phyloP scores from a whole-genome alignment of 2,888 invertebrate species.

The Drosophila formosana region DNA sequence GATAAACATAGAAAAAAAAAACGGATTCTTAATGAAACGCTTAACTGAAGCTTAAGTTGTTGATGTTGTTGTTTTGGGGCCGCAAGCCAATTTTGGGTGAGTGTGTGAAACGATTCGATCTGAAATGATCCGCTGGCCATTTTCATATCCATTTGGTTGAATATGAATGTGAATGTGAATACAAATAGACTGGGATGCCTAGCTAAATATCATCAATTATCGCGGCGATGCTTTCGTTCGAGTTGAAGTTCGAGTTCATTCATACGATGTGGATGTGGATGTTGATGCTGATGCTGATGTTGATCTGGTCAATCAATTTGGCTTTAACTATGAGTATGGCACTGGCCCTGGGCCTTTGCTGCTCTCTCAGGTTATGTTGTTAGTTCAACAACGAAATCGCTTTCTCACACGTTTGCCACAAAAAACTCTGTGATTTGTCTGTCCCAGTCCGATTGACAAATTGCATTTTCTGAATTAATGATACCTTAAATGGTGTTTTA shows the following conservation, averaged over 20 bases:
- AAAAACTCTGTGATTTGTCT: slow-evolving; percentile 8
- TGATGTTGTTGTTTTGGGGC: slow-evolving; percentile 29
- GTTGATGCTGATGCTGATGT: slow-evolving; percentile 31
- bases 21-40: slow-evolving; percentile 70
- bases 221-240: slow-evolving; percentile 50
- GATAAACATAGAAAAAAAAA: slow-evolving; percentile 4
- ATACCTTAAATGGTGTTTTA: slow-evolving; percentile 77
- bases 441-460: slow-evolving; percentile 67
- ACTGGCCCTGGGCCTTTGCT: slow-evolving; percentile 39
- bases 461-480: slow-evolving; percentile 76
- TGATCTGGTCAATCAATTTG: slow-evolving; percentile 78
- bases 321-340: slow-evolving; percentile 48
- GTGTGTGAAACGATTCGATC: slow-evolving; percentile 69
- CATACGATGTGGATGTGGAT: slow-evolving; percentile 47
- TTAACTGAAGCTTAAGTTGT: slow-evolving; percentile 7
- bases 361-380: slow-evolving; percentile 32
- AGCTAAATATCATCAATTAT: slow-evolving; percentile 74
- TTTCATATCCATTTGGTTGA: slow-evolving; percentile 30
- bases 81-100: slow-evolving; percentile 53
- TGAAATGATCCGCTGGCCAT: slow-evolving; percentile 56
- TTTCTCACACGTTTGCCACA: slow-evolving; percentile 69
- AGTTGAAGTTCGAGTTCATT: slow-evolving; percentile 56
- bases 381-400: slow-evolving; percentile 63
- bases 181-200: slow-evolving; percentile 36
- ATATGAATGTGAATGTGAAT: slow-evolving; percentile 16